These are phyloP conservation scores for Peromyscus melanophrys DNA, from an alignment of 2,797 vertebrate genomes.

Conservation along the genomic window DNA sequence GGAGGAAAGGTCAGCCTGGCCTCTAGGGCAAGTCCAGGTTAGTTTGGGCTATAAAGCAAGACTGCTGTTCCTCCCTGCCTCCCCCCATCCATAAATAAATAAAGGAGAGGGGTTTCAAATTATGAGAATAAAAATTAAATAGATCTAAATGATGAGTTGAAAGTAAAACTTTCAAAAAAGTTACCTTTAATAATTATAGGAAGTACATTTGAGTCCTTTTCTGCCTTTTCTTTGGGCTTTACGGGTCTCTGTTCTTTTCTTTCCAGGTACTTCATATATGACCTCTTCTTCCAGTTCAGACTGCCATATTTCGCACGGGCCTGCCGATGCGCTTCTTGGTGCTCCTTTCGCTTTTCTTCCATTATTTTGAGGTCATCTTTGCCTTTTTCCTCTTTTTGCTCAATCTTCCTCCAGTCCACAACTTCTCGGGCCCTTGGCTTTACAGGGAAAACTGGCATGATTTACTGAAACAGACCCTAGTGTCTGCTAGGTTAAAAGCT, in stretches of 20 bases:
- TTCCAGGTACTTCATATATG: constrained; percentile 87
- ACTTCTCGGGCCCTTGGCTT: constrained; percentile 95
- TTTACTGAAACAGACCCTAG: constrained; percentile 50
- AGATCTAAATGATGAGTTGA: constrained; percentile 17
- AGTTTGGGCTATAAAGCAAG: background rate
- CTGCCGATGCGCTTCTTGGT: constrained; percentile 91
- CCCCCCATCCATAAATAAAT: too few species aligned
- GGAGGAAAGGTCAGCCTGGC: background rate
- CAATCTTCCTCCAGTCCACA: constrained; percentile 93
- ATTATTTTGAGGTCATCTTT: constrained; percentile 91
- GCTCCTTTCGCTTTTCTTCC: constrained; percentile 91
- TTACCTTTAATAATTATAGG: constrained; percentile 95
- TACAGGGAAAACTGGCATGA: constrained; percentile 47
- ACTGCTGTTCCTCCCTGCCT: background rate
- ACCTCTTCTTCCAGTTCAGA: constrained; percentile 94
- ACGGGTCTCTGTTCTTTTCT: constrained; percentile 85
- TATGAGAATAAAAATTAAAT: background rate
- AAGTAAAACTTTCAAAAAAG: constrained; percentile 51
- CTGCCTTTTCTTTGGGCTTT: constrained; percentile 90
- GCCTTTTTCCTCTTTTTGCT: constrained; percentile 91
- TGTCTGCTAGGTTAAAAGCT: background rate
- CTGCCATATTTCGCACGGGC: constrained; percentile 88
- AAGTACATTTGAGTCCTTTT: constrained; percentile 86
- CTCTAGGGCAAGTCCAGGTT: background rate
- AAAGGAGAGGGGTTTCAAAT: background rate